Evolutionary conservation across 1,140 invertebrate genomes (phyloP).

Genomic region (Drosophila busckii): DNA sequence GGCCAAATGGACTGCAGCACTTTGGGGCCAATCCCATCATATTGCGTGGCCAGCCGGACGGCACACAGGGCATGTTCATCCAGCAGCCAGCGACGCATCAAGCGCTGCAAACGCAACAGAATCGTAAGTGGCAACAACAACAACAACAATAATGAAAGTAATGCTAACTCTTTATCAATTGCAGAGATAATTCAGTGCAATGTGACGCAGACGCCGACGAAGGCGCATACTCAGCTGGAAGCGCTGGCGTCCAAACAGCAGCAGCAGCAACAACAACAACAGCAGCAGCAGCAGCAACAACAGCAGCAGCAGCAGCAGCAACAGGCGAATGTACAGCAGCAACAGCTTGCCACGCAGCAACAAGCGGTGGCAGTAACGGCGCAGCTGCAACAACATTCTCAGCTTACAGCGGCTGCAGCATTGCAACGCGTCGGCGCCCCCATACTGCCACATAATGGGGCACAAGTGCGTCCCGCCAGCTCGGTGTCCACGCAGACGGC

Average conservation of each 20-base stretch:
- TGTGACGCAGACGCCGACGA: conserved; percentile 67
- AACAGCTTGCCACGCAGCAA: conserved; percentile 39
- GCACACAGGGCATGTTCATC: conserved; percentile 87
- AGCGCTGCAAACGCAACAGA: conserved; percentile 70
- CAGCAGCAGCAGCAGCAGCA: conserved; percentile 33
- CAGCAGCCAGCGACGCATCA: conserved; percentile 85
- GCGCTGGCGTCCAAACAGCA: conserved; percentile 65
- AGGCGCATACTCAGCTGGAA: conserved; percentile 63
- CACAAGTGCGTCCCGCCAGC: conserved; percentile 85
- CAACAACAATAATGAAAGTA: conserved; percentile 22
- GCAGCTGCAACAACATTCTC: conserved; percentile 55
- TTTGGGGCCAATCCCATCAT: conserved; percentile 91
- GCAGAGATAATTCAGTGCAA: conserved; percentile 78
- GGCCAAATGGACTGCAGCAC: conserved; percentile 84
- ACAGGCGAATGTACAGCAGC: conserved; percentile 29
- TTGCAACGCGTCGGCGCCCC: conserved; percentile 55
- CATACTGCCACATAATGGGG: conserved; percentile 82
- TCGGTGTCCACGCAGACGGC: conserved; percentile 88
- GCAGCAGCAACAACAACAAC: conserved; percentile 24
- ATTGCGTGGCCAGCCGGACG: conserved; percentile 87
- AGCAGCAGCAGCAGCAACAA: conserved; percentile 33
- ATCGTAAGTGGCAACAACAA: conserved; percentile 63
- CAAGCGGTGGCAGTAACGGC: conserved; percentile 46
- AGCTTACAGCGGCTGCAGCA: conserved; percentile 44
- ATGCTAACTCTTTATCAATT: neutral